Percentiles rank a stretch among this genome's conserved stretches.
Evolutionary conservation across 1,140 invertebrate species (phyloP).

Genomic region (Pentalonia nigronervosa): DNA sequence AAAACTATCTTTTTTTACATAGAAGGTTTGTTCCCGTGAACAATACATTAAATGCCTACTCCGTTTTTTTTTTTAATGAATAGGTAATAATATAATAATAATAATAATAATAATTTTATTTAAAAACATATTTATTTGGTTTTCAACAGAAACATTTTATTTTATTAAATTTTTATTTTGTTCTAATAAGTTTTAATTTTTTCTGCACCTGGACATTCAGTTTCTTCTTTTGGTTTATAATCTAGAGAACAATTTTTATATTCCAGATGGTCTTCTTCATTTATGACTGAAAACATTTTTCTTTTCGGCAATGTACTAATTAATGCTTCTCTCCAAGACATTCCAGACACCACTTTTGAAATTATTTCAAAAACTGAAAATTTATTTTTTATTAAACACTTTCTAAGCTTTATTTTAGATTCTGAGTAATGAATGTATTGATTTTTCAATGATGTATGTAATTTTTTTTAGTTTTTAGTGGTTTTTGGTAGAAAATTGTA

Average conservation of each 20-base stretch:
- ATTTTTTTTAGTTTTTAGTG: no score
- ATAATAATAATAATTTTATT: no score
- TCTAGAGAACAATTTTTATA: background rate
- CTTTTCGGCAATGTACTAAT: constrained; percentile 79
- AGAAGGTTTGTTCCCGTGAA: no score
- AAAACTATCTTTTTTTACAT: no score
- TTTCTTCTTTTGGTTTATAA: background rate
- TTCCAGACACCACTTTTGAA: constrained; percentile 77
- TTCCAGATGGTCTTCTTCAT: background rate
- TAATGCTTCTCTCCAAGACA: constrained; percentile 86
- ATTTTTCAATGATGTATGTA: no score
- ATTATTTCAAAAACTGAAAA: constrained; percentile 89
- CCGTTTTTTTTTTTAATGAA: background rate
- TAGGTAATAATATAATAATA: no score
- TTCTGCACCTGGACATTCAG: background rate
- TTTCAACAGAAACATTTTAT: background rate
- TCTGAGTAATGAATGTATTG: background rate
- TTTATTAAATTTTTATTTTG: background rate
- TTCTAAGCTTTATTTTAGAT: background rate
- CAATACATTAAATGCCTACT: no score
- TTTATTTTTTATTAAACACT: constrained; percentile 61
- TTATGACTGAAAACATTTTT: constrained; percentile 70
- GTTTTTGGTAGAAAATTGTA: no score
- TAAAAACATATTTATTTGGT: background rate
- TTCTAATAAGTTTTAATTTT: background rate